Conservation (phyloP, 30 jellyfish, hydroid and myxozoan genomes). For the Catostylus mosaicus region DNA sequence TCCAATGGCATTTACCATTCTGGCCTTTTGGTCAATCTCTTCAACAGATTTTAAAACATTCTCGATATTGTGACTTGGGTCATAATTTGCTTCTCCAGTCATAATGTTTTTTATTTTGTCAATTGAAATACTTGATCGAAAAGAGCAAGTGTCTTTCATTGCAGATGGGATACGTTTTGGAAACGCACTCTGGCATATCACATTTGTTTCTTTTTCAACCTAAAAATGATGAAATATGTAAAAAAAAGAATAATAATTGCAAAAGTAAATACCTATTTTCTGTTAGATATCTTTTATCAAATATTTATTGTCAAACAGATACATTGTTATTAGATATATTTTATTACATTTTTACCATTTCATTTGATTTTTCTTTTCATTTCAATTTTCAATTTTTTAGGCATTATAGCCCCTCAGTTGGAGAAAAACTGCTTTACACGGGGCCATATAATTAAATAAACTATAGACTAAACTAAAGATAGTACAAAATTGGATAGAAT, state of each 20-base stretch:
- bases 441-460: no score
- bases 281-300: no score
- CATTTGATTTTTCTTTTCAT: no score
- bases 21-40: slow-evolving; percentile 47
- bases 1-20: slow-evolving; percentile 37
- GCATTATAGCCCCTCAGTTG: no score
- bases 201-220: slow-evolving; percentile 44
- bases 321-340: no score
- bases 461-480: no score
- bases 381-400: no score
- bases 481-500: no score
- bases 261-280: no score
- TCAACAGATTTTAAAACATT: slow-evolving; percentile 36
- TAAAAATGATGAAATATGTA: neutral
- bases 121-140: slow-evolving; percentile 40
- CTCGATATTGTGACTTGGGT: slow-evolving; percentile 49
- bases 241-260: neutral
- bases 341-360: no score
- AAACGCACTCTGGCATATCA: slow-evolving; percentile 47
- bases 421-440: no score
- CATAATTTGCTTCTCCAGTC: slow-evolving; percentile 68
- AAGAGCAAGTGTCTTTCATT: slow-evolving; percentile 27
- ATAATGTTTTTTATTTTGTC: slow-evolving; percentile 54
- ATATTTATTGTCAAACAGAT: no score
- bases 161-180: slow-evolving; percentile 50